These are phyloP conservation scores for Sceliomorpha sp. DNA, from an alignment of 2,888 invertebrate species.

Conservation along the genomic window DNA sequence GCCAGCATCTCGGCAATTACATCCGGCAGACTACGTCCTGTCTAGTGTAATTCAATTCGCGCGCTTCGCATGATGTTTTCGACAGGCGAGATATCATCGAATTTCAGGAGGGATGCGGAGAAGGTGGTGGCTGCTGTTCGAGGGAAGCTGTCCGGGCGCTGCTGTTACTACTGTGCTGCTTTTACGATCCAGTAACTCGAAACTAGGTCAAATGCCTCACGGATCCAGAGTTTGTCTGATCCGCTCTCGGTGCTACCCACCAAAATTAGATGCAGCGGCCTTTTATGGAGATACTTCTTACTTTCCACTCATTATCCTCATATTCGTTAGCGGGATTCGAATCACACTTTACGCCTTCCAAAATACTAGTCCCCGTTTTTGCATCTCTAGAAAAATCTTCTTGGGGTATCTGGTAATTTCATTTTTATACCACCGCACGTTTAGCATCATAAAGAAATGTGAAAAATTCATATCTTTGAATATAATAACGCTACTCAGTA, in stretches of 20 bases:
- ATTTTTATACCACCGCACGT: no score
- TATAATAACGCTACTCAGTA: no score
- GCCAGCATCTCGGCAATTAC: conserved; percentile 57
- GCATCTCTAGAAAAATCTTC: no score
- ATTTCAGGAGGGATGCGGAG: conserved; percentile 34
- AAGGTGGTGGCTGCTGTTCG: conserved; percentile 14
- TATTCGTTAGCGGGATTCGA: no score
- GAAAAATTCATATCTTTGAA: no score
- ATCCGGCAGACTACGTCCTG: conserved; percentile 56
- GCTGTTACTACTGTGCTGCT: conserved; percentile 46
- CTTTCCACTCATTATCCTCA: no score
- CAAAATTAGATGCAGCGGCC: no score
- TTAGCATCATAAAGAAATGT: no score
- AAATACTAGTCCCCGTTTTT: no score
- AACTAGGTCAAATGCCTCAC: conserved; percentile 50
- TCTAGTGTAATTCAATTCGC: conserved; percentile 59
- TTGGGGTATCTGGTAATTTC: no score
- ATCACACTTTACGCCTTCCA: no score
- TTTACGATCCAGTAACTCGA: conserved; percentile 37
- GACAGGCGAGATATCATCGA: conserved; percentile 53
- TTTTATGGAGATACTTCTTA: no score
- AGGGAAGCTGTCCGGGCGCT: conserved; percentile 42
- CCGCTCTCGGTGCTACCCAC: not conserved
- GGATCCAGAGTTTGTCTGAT: conserved; percentile 29
- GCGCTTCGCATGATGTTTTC: conserved; percentile 54